Evolutionary conservation across 2,888 invertebrate genomes (phyloP).

Genomic region (Stictocephala bisonia): DNA sequence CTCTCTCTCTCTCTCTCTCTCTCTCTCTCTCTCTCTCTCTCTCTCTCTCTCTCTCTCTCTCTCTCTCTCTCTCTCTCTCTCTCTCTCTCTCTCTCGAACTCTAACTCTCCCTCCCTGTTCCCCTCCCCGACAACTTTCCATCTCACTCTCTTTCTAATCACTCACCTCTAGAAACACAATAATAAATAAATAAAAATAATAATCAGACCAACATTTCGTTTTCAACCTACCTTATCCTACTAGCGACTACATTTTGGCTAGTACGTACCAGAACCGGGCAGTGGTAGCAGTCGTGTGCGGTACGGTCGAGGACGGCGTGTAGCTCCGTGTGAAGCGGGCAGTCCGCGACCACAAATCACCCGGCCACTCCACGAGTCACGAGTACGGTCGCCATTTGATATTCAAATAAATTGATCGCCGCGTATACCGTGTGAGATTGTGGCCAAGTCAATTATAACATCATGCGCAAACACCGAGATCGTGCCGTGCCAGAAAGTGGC

Average conservation of each 20-base stretch:
- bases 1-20: not conserved
- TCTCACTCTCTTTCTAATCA: conserved; percentile 2
- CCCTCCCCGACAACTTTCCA: not conserved
- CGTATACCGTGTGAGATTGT: conserved; percentile 32
- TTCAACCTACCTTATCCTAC: too few species aligned
- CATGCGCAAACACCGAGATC: too few species aligned
- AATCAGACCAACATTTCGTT: too few species aligned
- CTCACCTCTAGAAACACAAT: too few species aligned
- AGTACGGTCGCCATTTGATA: conserved; percentile 9
- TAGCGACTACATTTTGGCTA: too few species aligned
- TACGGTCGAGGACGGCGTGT: too few species aligned
- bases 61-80: conserved; percentile 13
- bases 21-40: conserved; percentile 42
- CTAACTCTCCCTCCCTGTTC: conserved; percentile 16
- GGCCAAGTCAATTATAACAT: conserved; percentile 29
- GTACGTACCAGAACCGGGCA: too few species aligned
- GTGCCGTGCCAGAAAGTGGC: too few species aligned
- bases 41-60: conserved; percentile 1
- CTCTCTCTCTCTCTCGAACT: too few species aligned
- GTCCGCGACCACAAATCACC: not conserved
- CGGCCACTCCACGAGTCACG: not conserved
- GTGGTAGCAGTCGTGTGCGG: not conserved
- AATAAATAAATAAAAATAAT: too few species aligned
- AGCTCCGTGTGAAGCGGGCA: not conserved
- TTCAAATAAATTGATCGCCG: conserved; percentile 37